Percentiles rank a stretch among this genome's conserved stretches.
phyloP scores from a whole-genome alignment of 1,140 invertebrate species.

The Teleogryllus occipitalis region DNA sequence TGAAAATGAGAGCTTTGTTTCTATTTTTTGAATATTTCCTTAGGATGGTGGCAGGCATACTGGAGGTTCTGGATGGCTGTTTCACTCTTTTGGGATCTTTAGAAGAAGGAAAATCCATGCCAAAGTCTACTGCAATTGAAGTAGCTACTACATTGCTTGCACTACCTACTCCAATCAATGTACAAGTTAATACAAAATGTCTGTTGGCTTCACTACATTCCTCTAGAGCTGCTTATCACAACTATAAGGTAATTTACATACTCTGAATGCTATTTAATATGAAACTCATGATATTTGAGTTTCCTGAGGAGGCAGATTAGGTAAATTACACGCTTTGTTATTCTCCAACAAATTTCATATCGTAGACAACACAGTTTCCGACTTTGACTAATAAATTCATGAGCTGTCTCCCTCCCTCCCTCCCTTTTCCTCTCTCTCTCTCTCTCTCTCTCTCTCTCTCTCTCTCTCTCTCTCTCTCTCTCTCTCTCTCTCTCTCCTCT shows the following conservation, averaged over 20 bases:
- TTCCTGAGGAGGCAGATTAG: too few species aligned
- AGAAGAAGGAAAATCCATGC: slow-evolving; percentile 37
- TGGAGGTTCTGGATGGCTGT: slow-evolving; percentile 67
- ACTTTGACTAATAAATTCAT: too few species aligned
- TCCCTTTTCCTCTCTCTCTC: too few species aligned
- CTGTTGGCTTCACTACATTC: slow-evolving; percentile 72
- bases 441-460: too few species aligned
- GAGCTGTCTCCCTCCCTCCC: too few species aligned
- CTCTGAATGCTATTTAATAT: background rate
- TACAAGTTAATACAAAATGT: slow-evolving; percentile 69
- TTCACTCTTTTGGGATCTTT: slow-evolving; percentile 39
- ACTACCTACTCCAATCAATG: slow-evolving; percentile 66
- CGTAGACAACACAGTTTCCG: too few species aligned
- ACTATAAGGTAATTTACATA: slow-evolving; percentile 57
- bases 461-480: too few species aligned
- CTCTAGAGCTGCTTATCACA: slow-evolving; percentile 65
- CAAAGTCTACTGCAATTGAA: slow-evolving; percentile 52
- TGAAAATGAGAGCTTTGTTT: background rate
- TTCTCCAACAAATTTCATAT: too few species aligned
- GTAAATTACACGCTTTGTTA: too few species aligned
- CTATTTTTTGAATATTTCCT: background rate
- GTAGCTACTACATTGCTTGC: slow-evolving; percentile 73
- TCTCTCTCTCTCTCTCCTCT: too few species aligned
- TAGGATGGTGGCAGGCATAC: slow-evolving; percentile 59
- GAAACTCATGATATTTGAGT: background rate